Evolutionary conservation across 2,888 invertebrate genomes (phyloP), one percentile per base, ranked within the genome.

Genomic region (Acrobasis suavella): DNA sequence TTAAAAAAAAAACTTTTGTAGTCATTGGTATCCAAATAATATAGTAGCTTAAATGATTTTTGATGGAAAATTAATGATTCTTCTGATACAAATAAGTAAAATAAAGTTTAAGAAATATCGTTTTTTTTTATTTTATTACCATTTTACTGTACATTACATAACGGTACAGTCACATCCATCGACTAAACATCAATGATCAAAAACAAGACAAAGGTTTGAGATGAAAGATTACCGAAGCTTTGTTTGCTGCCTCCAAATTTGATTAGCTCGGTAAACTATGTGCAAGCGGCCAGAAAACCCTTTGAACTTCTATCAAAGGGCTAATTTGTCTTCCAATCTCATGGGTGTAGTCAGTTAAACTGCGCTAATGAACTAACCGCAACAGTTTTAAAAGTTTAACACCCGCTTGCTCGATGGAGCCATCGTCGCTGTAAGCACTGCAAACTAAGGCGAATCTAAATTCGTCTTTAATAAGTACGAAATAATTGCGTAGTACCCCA

Each of bases 201-300:
- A 73, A 74, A 72, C 68, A 72, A 73, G 69, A 72, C 70, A 77
- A 78, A 75, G 75, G 72, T 71, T 73, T 69, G 58, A 75, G 78
- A 80, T 79, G 71, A 77, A 80, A 82, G 79, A 80, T 81, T 77
- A 75, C 69, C 65, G 67, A 74, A 69, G 72, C 78, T 76, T 77
- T 80, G 80, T 80, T 78, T 79, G 74, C 69, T 77, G 75, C 75
- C 72, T 73, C 74, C 72, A 76, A 81, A 85, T 85, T 83, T 83
- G 78, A 85, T 84, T 83, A 82, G 76, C 78, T 80, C 73, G 72
- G 80, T 71, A 81, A 83, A 83, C 81, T 82, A 81, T 80, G 82
- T 76, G 80, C 81, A 75, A 71, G 73, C 74, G 75, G 73, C 77
- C 77, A 77, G 78, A 77, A 80, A 77, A 73, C 76, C 81, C 81